phyloP scores from a whole-genome alignment of 1,140 invertebrate genomes.

The Drosophila teissieri region DNA sequence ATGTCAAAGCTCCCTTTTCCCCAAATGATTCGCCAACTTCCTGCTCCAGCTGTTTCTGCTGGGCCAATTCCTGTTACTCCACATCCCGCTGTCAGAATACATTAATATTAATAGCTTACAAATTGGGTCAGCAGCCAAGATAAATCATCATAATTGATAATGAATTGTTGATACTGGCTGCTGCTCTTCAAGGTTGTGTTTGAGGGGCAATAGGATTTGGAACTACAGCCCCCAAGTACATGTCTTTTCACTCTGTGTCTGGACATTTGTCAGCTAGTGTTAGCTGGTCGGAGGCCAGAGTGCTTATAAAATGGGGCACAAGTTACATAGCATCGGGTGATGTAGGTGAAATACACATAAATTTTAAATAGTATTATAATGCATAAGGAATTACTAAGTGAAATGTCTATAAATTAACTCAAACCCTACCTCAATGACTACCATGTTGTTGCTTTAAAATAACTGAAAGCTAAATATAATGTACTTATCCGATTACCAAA shows the following conservation, averaged over 20 bases:
- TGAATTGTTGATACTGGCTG: conserved; percentile 71
- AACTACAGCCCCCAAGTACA: conserved; percentile 18
- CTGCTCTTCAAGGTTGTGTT: neutral
- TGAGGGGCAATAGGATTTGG: neutral
- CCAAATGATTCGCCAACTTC: conserved; percentile 3
- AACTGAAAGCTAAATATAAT: too few relatives aligned
- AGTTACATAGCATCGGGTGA: neutral
- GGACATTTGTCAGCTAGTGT: conserved; percentile 43
- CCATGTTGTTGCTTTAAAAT: too few relatives aligned
- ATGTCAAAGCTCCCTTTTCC: conserved; percentile 37
- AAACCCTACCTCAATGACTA: too few relatives aligned
- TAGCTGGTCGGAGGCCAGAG: conserved; percentile 10
- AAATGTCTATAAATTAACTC: too few relatives aligned
- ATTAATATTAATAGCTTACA: conserved; percentile 80
- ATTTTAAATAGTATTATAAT: neutral
- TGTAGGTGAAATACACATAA: neutral
- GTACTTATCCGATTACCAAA: too few relatives aligned
- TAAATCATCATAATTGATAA: conserved; percentile 83
- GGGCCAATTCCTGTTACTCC: conserved; percentile 13
- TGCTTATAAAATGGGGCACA: neutral
- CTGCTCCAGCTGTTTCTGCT: conserved; percentile 15
- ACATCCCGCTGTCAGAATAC: conserved; percentile 19
- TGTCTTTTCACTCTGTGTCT: conserved; percentile 28
- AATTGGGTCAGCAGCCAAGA: conserved; percentile 79
- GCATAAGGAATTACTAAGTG: too few relatives aligned